Conservation (phyloP, 2,113 vertebrate species). For the Ceyx margarethae region DNA sequence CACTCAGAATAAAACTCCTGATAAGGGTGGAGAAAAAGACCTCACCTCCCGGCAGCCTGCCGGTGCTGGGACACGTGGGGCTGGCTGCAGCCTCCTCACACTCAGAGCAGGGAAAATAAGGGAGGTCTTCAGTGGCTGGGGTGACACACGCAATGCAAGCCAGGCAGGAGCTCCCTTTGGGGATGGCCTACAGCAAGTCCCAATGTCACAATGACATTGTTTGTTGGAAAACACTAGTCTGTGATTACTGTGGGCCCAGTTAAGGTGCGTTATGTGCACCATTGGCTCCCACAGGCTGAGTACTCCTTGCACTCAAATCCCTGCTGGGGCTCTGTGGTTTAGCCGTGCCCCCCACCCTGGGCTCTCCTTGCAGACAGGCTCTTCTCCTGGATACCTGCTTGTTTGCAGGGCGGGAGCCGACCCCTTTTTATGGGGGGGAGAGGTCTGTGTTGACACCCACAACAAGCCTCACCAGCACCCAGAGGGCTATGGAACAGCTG, state of each 20-base stretch:
- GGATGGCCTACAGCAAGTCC: neutral
- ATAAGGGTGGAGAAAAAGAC: neutral
- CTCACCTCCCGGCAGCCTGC: neutral
- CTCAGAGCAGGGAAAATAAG: neutral
- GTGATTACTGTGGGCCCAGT: neutral
- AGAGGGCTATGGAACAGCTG: neutral
- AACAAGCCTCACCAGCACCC: neutral
- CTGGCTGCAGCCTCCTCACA: neutral
- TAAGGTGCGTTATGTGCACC: neutral
- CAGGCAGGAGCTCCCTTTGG: neutral
- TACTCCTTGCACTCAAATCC: no score
- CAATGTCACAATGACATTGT: neutral
- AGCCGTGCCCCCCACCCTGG: neutral
- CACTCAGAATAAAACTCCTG: slow-evolving; percentile 38
- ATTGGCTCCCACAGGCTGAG: rapidly evolving
- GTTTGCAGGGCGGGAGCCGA: neutral
- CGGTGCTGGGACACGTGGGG: neutral
- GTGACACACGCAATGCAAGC: rapidly evolving
- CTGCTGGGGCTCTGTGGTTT: neutral
- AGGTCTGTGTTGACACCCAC: rapidly evolving
- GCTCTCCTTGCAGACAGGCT: neutral
- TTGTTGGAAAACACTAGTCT: neutral
- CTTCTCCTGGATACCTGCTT: neutral
- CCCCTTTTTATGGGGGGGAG: neutral
- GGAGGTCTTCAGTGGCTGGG: neutral